These are phyloP conservation scores for Steromphala cineraria DNA, from an alignment of 2,888 invertebrate genomes.

Conservation along the genomic window DNA sequence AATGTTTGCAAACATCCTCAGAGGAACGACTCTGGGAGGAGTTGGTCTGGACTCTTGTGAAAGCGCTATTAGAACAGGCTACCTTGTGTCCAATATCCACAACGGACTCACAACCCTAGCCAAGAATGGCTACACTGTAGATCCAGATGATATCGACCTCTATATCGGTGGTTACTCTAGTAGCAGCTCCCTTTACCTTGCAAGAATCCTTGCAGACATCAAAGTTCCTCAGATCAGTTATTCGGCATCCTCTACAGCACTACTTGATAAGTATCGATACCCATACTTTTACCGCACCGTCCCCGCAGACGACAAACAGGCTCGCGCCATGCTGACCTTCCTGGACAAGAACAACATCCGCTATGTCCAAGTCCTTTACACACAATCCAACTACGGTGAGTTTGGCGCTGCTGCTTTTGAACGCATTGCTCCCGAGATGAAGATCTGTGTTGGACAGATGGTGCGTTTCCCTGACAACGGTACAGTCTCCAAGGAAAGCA, in stretches of 20 bases:
- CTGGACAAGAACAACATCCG: constrained; percentile 72
- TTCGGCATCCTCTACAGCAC: constrained; percentile 53
- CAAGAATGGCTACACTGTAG: constrained; percentile 48
- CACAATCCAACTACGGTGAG: constrained; percentile 59
- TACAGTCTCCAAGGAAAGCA: constrained; percentile 52
- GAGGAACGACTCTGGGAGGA: constrained; percentile 64
- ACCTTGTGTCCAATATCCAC: constrained; percentile 69
- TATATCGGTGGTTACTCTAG: constrained; percentile 66
- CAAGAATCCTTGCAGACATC: constrained; percentile 61
- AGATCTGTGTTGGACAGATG: constrained; percentile 67
- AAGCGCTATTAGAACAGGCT: constrained; percentile 63
- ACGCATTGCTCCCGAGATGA: constrained; percentile 42
- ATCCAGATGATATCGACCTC: constrained; percentile 59
- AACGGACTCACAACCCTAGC: constrained; percentile 52
- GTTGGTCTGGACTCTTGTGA: constrained; percentile 68
- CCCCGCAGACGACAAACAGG: constrained; percentile 65
- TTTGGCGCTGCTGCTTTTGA: constrained; percentile 53
- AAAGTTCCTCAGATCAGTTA: constrained; percentile 67
- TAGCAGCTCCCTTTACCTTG: constrained; percentile 59
- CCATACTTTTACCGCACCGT: constrained; percentile 68
- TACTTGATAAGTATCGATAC: constrained; percentile 56
- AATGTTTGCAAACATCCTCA: constrained; percentile 60
- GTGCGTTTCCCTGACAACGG: constrained; percentile 57
- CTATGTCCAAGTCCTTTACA: constrained; percentile 73
- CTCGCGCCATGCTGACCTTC: constrained; percentile 69